Percentiles rank a stretch among this genome's conserved stretches.
phyloP scores from a whole-genome alignment of 1,140 invertebrate species.

The Leptopilina boulardi region DNA sequence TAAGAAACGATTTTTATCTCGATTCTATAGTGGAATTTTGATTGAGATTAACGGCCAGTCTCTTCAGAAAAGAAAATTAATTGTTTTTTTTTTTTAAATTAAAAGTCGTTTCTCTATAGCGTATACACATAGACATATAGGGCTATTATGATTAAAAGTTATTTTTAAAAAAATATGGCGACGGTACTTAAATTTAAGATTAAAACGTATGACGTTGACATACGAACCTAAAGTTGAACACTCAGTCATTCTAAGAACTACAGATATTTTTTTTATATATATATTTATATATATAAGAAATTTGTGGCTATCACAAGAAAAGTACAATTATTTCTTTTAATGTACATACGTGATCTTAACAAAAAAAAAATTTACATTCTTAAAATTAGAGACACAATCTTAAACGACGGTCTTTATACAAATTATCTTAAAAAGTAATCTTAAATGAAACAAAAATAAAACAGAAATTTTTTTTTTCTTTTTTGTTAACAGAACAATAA shows the following conservation, averaged over 20 bases:
- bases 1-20: too few species aligned
- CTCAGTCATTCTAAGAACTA: conserved; percentile 19
- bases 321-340: background rate
- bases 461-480: too few species aligned
- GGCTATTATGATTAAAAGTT: conserved; percentile 32
- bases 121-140: conserved; percentile 37
- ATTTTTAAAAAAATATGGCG: conserved; percentile 52
- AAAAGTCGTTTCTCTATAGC: background rate
- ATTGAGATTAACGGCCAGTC: background rate
- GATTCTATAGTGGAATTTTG: background rate
- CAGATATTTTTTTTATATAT: too few species aligned
- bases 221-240: conserved; percentile 9
- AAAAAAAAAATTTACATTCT: too few species aligned
- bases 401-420: too few species aligned
- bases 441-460: too few species aligned
- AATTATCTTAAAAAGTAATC: too few species aligned
- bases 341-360: too few species aligned
- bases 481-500: too few species aligned
- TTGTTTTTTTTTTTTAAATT: background rate
- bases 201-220: background rate
- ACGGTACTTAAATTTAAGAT: conserved; percentile 38
- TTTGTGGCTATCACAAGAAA: conserved; percentile 20
- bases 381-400: too few species aligned
- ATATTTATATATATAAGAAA: background rate
- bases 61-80: background rate